phyloP scores from a whole-genome alignment of 2,113 vertebrate genomes.

The Xiphophorus hellerii region DNA sequence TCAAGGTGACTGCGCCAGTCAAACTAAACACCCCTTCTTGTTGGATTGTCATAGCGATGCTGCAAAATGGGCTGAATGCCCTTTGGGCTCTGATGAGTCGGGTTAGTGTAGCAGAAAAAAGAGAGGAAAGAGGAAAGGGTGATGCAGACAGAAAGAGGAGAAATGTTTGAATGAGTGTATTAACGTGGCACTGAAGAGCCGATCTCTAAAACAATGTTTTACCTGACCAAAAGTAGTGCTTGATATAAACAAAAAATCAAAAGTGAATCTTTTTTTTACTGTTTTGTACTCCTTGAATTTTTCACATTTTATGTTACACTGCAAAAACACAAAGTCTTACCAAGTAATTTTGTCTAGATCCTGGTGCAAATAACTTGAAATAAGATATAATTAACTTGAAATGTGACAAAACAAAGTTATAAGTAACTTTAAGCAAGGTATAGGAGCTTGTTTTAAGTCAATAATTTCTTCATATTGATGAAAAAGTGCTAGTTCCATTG shows the following conservation, averaged over 20 bases:
- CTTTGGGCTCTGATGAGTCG: slow-evolving; percentile 41
- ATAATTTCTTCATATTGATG: too few relatives aligned
- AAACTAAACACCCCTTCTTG: slow-evolving; percentile 44
- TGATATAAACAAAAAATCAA: neutral
- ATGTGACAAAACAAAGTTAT: too few relatives aligned
- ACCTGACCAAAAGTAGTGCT: neutral
- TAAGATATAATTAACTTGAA: too few relatives aligned
- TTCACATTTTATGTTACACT: neutral
- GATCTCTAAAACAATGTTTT: neutral
- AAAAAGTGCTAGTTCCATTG: too few relatives aligned
- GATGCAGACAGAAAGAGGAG: neutral
- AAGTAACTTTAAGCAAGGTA: too few relatives aligned
- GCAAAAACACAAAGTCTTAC: too few relatives aligned
- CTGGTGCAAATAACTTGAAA: too few relatives aligned
- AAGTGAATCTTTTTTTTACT: neutral
- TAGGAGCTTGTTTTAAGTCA: too few relatives aligned
- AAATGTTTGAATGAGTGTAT: neutral
- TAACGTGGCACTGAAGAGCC: neutral
- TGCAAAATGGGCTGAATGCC: slow-evolving; percentile 61
- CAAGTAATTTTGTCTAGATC: too few relatives aligned
- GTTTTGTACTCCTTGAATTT: neutral
- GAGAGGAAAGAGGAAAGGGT: slow-evolving; percentile 6
- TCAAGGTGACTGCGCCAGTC: slow-evolving; percentile 73
- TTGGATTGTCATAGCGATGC: slow-evolving; percentile 59
- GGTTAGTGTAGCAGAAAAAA: slow-evolving; percentile 47